Conservation (phyloP, 1,140 invertebrate genomes). For the Lucilia sericata region DNA sequence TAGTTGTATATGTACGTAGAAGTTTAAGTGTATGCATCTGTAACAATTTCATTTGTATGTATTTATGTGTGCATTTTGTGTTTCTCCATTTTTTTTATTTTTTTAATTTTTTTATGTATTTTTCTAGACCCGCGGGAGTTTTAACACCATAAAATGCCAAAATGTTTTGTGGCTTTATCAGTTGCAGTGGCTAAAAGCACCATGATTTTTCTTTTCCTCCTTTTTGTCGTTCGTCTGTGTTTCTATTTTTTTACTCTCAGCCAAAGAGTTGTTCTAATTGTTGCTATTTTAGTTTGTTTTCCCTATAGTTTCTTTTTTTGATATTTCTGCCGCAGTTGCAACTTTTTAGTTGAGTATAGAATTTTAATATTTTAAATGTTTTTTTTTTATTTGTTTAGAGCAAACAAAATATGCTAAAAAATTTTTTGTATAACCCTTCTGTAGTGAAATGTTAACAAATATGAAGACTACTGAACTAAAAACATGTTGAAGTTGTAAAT, state of each 20-base stretch:
- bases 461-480: no score
- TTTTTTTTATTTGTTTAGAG: neutral
- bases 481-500: no score
- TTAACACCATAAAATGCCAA: constrained; percentile 39
- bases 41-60: neutral
- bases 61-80: neutral
- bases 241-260: neutral
- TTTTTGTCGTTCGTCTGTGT: neutral
- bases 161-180: constrained; percentile 44
- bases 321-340: neutral
- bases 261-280: constrained; percentile 2
- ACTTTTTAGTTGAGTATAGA: neutral
- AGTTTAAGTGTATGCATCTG: neutral
- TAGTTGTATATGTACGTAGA: neutral
- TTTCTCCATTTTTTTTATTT: neutral
- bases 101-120: neutral
- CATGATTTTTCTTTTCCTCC: neutral
- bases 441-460: no score
- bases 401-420: no score
- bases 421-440: no score
- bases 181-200: neutral
- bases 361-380: constrained; percentile 18
- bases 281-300: neutral
- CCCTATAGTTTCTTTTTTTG: neutral
- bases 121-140: constrained; percentile 25